Evolutionary conservation across 2,888 invertebrate genomes (phyloP).

Genomic region (Eurois occulta): DNA sequence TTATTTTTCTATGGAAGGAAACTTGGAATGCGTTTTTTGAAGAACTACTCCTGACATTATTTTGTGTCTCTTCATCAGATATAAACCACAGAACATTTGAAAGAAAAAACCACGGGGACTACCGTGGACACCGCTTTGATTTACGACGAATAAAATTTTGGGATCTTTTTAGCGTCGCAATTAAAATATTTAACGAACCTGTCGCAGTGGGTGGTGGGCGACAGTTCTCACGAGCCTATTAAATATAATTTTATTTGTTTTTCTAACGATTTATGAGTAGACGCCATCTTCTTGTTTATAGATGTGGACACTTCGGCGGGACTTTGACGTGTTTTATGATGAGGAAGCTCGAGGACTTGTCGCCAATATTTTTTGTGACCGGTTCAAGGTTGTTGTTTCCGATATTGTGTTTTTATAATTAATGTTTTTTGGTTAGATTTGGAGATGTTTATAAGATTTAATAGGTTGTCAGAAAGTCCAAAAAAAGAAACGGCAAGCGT

Average conservation of each 20-base stretch:
- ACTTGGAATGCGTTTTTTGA: conserved; percentile 43
- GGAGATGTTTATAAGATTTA: conserved; percentile 12
- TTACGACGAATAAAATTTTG: conserved; percentile 87
- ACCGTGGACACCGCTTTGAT: conserved; percentile 87
- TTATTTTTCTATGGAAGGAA: conserved; percentile 9
- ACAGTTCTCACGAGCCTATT: conserved; percentile 90
- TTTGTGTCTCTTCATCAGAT: conserved; percentile 65
- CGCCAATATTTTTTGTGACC: conserved; percentile 41
- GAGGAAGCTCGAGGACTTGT: conserved; percentile 71
- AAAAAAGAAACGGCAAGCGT: conserved; percentile 2
- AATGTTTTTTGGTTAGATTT: background rate
- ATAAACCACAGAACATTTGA: conserved; percentile 53
- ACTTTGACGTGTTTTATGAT: conserved; percentile 74
- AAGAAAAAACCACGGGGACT: conserved; percentile 73
- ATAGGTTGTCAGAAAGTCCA: background rate
- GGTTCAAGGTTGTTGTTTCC: conserved; percentile 20
- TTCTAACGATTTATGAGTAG: conserved; percentile 78
- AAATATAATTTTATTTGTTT: conserved; percentile 89
- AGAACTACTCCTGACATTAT: conserved; percentile 51
- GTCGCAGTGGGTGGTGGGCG: conserved; percentile 89
- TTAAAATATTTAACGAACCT: conserved; percentile 89
- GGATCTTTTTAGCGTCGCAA: conserved; percentile 88
- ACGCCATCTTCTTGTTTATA: conserved; percentile 75
- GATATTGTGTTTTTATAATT: conserved; percentile 4
- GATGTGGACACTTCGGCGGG: conserved; percentile 73